phyloP scores from a whole-genome alignment of 2,888 invertebrate genomes.

The Coenonympha arcania region DNA sequence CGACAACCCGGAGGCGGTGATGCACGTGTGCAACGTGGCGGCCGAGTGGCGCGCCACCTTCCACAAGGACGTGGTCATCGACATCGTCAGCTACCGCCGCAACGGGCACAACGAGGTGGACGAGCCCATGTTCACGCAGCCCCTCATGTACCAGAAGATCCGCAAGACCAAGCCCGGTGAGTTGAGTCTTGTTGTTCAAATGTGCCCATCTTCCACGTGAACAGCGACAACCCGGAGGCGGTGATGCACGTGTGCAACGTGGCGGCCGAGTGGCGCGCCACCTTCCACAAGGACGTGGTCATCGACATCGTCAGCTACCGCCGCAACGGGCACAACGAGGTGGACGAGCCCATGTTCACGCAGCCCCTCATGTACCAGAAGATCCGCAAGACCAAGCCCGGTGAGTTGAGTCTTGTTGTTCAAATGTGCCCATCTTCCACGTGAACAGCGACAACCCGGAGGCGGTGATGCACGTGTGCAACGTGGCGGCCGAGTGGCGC shows the following conservation, averaged over 20 bases:
- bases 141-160: slow-evolving; percentile 96
- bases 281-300: slow-evolving; percentile 95
- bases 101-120: slow-evolving; percentile 98
- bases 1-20: slow-evolving; percentile 93
- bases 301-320: slow-evolving; percentile 95
- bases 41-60: slow-evolving; percentile 95
- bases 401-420: no score
- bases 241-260: slow-evolving; percentile 93
- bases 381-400: slow-evolving; percentile 86
- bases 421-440: slow-evolving; percentile 95
- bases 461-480: slow-evolving; percentile 92
- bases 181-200: slow-evolving; percentile 52
- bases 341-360: slow-evolving; percentile 98
- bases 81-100: slow-evolving; percentile 92
- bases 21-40: slow-evolving; percentile 92
- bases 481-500: slow-evolving; percentile 93
- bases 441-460: slow-evolving; percentile 95
- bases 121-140: slow-evolving; percentile 98
- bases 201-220: slow-evolving; percentile 95
- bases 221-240: slow-evolving; percentile 93
- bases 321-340: slow-evolving; percentile 96
- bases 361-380: slow-evolving; percentile 97
- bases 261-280: slow-evolving; percentile 93
- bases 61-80: slow-evolving; percentile 95
- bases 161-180: slow-evolving; percentile 81